Conservation (phyloP, 35 echinoderm and acorn worm species). For the Diadema setosum region DNA sequence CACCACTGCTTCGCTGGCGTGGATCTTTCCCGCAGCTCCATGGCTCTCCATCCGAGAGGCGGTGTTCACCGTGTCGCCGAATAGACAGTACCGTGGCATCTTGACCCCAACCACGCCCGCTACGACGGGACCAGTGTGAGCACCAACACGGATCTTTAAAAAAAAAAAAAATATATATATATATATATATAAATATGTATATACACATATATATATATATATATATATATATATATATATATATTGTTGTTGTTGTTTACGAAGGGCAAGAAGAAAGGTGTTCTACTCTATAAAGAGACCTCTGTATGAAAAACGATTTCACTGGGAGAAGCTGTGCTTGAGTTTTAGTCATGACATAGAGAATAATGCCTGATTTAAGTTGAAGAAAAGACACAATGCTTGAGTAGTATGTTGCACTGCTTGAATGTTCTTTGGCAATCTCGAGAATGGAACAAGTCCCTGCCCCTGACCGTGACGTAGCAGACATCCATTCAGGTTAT, state of each 20-base stretch:
- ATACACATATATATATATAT: neutral
- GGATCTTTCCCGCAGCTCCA: conserved; percentile 68
- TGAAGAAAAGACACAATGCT: too few species aligned
- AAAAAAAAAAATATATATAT: neutral
- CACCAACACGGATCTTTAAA: conserved; percentile 47
- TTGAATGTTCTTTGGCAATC: too few species aligned
- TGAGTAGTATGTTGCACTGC: too few species aligned
- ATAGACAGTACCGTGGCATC: conserved; percentile 80
- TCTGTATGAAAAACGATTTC: neutral
- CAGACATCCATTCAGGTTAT: too few species aligned
- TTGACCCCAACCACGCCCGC: conserved; percentile 75
- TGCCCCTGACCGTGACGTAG: too few species aligned
- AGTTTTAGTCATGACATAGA: too few species aligned
- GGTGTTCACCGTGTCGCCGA: conserved; percentile 79
- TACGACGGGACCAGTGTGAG: conserved; percentile 63
- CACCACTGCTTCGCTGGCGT: conserved; percentile 37
- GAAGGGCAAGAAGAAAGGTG: neutral
- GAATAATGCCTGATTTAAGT: too few species aligned
- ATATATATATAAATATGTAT: neutral
- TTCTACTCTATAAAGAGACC: neutral
- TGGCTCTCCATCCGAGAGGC: conserved; percentile 83
- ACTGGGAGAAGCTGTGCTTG: neutral
- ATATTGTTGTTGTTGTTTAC: neutral
- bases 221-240: neutral
- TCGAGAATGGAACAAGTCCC: too few species aligned